Conservation (phyloP, 2,113 vertebrate genomes). For the Macroglossus sobrinus region DNA sequence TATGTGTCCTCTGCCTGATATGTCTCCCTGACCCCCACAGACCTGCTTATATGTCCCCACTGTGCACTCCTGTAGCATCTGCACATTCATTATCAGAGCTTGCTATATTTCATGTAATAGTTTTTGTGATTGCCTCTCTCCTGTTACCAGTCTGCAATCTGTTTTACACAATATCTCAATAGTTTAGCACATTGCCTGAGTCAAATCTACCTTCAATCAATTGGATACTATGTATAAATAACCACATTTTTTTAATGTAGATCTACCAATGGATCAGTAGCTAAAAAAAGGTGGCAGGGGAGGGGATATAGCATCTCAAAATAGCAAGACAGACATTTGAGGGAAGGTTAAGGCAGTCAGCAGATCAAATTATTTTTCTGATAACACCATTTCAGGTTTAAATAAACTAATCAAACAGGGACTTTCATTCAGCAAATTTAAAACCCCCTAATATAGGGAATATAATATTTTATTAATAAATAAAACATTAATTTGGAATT, state of each 20-base stretch:
- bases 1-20: neutral
- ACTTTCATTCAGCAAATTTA: neutral
- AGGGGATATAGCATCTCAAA: neutral
- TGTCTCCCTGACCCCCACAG: neutral
- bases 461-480: neutral
- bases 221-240: neutral
- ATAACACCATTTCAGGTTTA: neutral
- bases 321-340: neutral
- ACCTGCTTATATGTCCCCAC: neutral
- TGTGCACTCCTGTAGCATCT: neutral
- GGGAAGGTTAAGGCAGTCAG: neutral
- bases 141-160: neutral
- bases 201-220: neutral
- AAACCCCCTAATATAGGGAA: neutral
- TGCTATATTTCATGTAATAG: neutral
- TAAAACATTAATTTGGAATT: neutral
- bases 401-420: constrained; percentile 16
- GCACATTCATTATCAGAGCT: neutral
- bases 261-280: neutral
- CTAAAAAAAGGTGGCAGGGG: neutral
- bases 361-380: neutral
- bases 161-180: neutral
- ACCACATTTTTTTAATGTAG: neutral
- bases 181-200: neutral
- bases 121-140: neutral